These are phyloP conservation scores for Dendronephthya gigantea DNA, from an alignment of 64 coral and sea anemone species.

Conservation along the genomic window DNA sequence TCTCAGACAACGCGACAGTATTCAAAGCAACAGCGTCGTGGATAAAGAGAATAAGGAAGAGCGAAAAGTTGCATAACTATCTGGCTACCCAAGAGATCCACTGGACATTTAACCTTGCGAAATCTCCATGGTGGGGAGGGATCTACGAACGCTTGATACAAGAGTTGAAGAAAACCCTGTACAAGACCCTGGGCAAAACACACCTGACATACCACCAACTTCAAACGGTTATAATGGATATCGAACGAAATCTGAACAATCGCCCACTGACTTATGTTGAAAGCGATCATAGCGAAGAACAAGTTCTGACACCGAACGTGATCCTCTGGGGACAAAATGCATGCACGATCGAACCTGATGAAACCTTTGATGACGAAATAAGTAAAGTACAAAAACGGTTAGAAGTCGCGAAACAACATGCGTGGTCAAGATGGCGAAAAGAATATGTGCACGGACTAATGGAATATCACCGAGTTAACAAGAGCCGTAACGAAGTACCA, in stretches of 20 bases:
- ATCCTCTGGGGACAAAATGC: constrained; percentile 32
- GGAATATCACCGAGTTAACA: too few species aligned
- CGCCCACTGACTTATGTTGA: constrained; percentile 25
- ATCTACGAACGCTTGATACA: constrained; percentile 31
- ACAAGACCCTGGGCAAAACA: background rate
- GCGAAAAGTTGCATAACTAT: constrained; percentile 24
- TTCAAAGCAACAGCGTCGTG: constrained; percentile 40
- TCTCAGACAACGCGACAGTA: constrained; percentile 27
- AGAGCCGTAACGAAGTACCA: too few species aligned
- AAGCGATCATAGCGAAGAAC: constrained; percentile 7
- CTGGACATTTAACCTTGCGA: constrained; percentile 10
- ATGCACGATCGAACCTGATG: background rate
- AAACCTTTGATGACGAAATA: background rate
- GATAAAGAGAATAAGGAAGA: constrained; percentile 31
- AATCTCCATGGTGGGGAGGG: constrained; percentile 35
- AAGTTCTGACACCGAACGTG: constrained; percentile 23
- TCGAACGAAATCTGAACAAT: constrained; percentile 20
- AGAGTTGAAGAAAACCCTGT: too few species aligned
- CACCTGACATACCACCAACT: constrained; percentile 29
- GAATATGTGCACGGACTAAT: constrained; percentile 29
- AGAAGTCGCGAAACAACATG: constrained; percentile 1
- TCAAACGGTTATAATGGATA: constrained; percentile 28
- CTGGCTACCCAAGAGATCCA: constrained; percentile 29
- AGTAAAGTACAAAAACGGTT: background rate
- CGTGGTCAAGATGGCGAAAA: constrained; percentile 9